These are phyloP conservation scores for Anadara kagoshimensis DNA, from an alignment of 1,140 invertebrate species.

Conservation along the genomic window DNA sequence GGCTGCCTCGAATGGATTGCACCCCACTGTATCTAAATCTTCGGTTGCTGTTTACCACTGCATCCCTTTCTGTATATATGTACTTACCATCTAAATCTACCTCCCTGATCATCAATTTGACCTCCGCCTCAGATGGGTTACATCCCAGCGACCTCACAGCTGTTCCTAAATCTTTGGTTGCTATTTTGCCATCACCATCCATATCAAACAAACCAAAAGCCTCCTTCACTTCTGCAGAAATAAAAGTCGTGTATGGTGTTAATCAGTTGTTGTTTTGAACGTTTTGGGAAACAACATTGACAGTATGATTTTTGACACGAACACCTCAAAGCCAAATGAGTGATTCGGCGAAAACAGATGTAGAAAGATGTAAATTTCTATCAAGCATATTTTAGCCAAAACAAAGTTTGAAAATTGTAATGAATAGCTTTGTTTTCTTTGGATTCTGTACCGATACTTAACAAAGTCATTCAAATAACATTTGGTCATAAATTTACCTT, in stretches of 20 bases:
- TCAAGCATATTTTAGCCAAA: too few species aligned
- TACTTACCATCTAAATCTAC: conserved; percentile 97
- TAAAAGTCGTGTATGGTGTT: neutral
- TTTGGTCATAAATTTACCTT: conserved; percentile 12
- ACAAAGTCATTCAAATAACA: too few species aligned
- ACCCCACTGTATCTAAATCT: too few species aligned
- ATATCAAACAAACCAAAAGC: conserved; percentile 54
- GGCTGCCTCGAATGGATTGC: too few species aligned
- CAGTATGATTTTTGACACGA: neutral
- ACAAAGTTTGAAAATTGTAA: too few species aligned
- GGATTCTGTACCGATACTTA: too few species aligned
- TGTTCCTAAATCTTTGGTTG: conserved; percentile 98
- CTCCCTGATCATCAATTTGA: conserved; percentile 99
- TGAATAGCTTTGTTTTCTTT: too few species aligned
- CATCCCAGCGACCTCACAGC: conserved; percentile 99
- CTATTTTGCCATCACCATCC: conserved; percentile 98
- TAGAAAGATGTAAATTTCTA: too few species aligned
- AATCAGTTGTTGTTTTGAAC: too few species aligned
- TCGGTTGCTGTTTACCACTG: too few species aligned
- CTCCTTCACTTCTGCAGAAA: conserved; percentile 46
- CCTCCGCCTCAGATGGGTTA: conserved; percentile 99
- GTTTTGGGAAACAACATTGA: neutral
- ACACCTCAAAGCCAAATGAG: neutral
- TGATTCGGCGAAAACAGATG: too few species aligned
- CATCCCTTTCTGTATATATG: too few species aligned